Evolutionary conservation across 2,888 invertebrate genomes (phyloP).

Genomic region (Ophion ellenae): DNA sequence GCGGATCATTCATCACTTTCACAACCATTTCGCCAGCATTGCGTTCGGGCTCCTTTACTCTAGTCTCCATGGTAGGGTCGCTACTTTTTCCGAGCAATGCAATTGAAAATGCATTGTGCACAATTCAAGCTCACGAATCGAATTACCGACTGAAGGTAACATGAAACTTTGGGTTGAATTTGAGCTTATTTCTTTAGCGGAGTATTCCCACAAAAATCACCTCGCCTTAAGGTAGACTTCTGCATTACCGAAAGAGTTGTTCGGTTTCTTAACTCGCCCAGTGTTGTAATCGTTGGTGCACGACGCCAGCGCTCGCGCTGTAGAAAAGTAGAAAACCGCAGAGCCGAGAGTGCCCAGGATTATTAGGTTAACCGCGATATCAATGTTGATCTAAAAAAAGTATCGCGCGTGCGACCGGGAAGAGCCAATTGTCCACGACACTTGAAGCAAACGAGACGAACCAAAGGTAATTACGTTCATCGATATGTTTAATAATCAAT

Average conservation of each 20-base stretch:
- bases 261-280: neutral
- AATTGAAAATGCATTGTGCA: too few relatives aligned
- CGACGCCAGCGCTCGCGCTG: neutral
- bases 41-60: too few relatives aligned
- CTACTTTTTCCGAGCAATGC: too few relatives aligned
- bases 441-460: neutral
- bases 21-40: too few relatives aligned
- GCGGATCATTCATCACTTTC: too few relatives aligned
- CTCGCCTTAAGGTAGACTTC: neutral
- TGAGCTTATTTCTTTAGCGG: too few relatives aligned
- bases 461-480: conserved; percentile 6
- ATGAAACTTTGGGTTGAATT: too few relatives aligned
- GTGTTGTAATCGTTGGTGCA: neutral
- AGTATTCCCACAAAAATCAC: too few relatives aligned
- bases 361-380: conserved; percentile 40
- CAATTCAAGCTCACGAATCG: too few relatives aligned
- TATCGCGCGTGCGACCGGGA: neutral
- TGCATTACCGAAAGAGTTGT: conserved; percentile 1
- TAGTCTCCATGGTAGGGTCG: too few relatives aligned
- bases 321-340: neutral
- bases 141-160: too few relatives aligned
- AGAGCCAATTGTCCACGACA: conserved; percentile 1
- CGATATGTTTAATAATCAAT: conserved; percentile 10
- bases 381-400: neutral
- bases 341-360: conserved; percentile 7